These are phyloP conservation scores for Drosophila vallismaia DNA, from an alignment of 2,888 invertebrate genomes.

Conservation along the genomic window DNA sequence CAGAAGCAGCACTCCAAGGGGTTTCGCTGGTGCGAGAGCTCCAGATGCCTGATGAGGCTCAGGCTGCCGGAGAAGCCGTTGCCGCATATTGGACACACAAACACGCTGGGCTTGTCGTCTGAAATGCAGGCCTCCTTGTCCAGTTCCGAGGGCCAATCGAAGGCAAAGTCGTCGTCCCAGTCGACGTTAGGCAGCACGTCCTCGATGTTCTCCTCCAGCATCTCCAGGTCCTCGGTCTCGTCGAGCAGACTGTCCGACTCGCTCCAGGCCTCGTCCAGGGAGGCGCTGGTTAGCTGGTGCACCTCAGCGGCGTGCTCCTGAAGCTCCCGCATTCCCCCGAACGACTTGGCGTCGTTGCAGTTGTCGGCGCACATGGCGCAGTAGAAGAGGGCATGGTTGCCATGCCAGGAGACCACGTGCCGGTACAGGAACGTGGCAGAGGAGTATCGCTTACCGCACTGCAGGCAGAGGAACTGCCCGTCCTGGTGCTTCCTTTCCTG, in stretches of 20 bases:
- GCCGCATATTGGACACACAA: constrained; percentile 63
- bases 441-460: constrained; percentile 64
- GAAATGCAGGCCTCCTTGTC: constrained; percentile 64
- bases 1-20: constrained; percentile 61
- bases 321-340: constrained; percentile 44
- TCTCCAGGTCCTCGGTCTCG: constrained; percentile 64
- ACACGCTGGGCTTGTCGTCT: constrained; percentile 57
- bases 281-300: constrained; percentile 43
- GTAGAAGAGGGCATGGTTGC: constrained; percentile 63
- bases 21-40: constrained; percentile 46
- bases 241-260: constrained; percentile 49
- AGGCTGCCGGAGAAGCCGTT: constrained; percentile 64
- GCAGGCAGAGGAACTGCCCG: constrained; percentile 54
- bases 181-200: constrained; percentile 64
- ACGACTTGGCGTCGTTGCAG: constrained; percentile 55
- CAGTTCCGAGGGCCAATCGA: constrained; percentile 66
- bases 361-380: constrained; percentile 63
- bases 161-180: constrained; percentile 67
- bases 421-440: constrained; percentile 57
- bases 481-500: constrained; percentile 55
- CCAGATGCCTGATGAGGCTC: constrained; percentile 55
- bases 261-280: constrained; percentile 4
- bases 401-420: constrained; percentile 65
- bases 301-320: constrained; percentile 55
- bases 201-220: constrained; percentile 69